Evolutionary conservation across 2,113 vertebrate genomes (phyloP).

Genomic region (Phyllopteryx taeniolatus): DNA sequence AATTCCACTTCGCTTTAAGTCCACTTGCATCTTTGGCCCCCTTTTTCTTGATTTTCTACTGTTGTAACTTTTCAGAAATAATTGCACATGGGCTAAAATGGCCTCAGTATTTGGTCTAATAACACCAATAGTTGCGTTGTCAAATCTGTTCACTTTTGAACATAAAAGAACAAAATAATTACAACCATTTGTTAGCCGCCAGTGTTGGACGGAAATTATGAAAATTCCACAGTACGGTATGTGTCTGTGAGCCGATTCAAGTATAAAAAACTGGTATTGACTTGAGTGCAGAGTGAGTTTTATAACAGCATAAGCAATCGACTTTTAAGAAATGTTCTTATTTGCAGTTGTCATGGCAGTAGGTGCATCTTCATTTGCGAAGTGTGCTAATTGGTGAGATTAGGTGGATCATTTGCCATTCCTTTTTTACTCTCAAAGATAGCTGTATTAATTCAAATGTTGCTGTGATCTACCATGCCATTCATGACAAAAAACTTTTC

Average conservation of each 20-base stretch:
- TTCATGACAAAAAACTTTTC: constrained; percentile 34
- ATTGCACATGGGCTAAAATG: neutral
- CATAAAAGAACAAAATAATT: neutral
- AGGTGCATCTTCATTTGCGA: constrained; percentile 12
- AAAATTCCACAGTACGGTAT: too few species aligned
- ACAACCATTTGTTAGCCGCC: neutral
- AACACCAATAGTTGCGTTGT: neutral
- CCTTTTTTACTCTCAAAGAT: constrained; percentile 26
- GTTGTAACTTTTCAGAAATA: neutral
- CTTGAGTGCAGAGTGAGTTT: neutral
- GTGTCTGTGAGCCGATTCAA: neutral
- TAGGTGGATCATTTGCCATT: constrained; percentile 13
- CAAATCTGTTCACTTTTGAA: neutral
- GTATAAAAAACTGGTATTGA: neutral
- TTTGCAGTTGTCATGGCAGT: constrained; percentile 20
- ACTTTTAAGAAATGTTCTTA: constrained; percentile 7
- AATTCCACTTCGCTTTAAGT: too few species aligned
- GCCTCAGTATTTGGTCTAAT: neutral
- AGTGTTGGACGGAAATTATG: neutral
- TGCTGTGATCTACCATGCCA: constrained; percentile 25
- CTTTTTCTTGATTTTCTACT: neutral
- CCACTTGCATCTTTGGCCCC: too few species aligned
- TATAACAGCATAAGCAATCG: neutral
- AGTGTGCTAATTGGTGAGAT: constrained; percentile 51
- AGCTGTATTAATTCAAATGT: constrained; percentile 14